Conservation (phyloP, 1,140 invertebrate genomes). For the Epicauta chinensis region DNA sequence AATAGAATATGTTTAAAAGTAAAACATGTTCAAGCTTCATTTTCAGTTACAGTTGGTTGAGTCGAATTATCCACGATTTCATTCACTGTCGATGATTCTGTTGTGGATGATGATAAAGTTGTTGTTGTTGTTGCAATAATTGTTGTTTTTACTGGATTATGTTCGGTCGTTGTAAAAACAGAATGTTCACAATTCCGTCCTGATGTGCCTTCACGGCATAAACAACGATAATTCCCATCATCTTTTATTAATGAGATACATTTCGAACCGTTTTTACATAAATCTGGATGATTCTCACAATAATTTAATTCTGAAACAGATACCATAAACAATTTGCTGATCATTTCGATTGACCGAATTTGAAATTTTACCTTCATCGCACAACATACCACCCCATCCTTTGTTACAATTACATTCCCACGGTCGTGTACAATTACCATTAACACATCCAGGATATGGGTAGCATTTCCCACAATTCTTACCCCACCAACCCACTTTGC, state of each 20-base stretch:
- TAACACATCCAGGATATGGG: constrained; percentile 76
- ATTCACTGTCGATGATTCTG: constrained; percentile 1
- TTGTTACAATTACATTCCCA: constrained; percentile 82
- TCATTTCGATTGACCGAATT: background rate
- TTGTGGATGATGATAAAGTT: background rate
- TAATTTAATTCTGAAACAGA: constrained; percentile 61
- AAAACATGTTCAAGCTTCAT: constrained; percentile 2
- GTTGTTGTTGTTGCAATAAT: constrained; percentile 7
- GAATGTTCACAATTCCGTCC: constrained; percentile 55
- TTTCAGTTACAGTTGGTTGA: constrained; percentile 4
- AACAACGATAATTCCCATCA: constrained; percentile 67
- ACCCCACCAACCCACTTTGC: constrained; percentile 83
- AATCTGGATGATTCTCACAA: constrained; percentile 62
- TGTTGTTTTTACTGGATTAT: too few species aligned
- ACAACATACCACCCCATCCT: constrained; percentile 83
- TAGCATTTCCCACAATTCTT: constrained; percentile 74
- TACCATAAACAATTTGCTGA: constrained; percentile 11
- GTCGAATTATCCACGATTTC: background rate
- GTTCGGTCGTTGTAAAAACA: constrained; percentile 39
- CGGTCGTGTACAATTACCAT: constrained; percentile 76
- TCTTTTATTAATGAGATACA: constrained; percentile 69
- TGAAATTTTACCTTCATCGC: constrained; percentile 63
- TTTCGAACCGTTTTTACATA: constrained; percentile 71
- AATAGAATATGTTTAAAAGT: background rate
- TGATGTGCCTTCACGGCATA: constrained; percentile 53